These are phyloP conservation scores for Enteromius thamalakanensis DNA, from an alignment of 2,797 vertebrate genomes.

Conservation along the genomic window DNA sequence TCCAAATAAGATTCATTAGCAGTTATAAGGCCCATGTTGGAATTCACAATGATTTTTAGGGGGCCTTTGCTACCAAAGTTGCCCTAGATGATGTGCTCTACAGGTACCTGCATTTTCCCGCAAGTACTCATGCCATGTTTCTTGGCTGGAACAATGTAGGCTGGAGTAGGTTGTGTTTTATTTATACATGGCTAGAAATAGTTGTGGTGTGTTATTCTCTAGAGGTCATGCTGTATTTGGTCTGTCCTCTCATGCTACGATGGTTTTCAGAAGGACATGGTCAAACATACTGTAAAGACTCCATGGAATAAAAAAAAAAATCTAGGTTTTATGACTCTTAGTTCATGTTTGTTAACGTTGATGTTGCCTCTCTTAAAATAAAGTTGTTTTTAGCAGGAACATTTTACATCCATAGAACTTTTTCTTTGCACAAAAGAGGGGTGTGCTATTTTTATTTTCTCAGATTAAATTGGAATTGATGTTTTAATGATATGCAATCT, in stretches of 20 bases:
- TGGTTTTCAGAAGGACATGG: conserved; percentile 19
- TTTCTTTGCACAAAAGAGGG: neutral
- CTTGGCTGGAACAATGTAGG: neutral
- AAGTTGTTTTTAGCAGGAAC: neutral
- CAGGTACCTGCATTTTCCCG: conserved; percentile 27
- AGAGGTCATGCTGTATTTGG: conserved; percentile 34
- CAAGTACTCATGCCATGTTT: conserved; percentile 23
- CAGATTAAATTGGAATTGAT: neutral
- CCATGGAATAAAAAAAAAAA: neutral
- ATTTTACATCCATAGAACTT: neutral
- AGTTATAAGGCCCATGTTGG: neutral
- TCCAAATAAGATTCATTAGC: conserved; percentile 29
- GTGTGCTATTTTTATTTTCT: neutral
- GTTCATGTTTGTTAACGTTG: neutral
- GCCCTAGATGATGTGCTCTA: neutral
- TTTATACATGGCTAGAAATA: conserved; percentile 41
- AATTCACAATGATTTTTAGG: neutral
- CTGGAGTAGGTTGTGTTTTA: conserved; percentile 24
- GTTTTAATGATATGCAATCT: neutral
- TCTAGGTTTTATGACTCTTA: neutral
- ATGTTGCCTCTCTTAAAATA: neutral
- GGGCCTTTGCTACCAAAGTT: neutral
- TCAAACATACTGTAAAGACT: conserved; percentile 9
- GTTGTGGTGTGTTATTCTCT: conserved; percentile 45
- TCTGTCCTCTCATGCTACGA: conserved; percentile 18